Evolutionary conservation across 2,113 vertebrate genomes (phyloP), one percentile per base, ranked within the genome.

Genomic region (Ophiodon elongatus): DNA sequence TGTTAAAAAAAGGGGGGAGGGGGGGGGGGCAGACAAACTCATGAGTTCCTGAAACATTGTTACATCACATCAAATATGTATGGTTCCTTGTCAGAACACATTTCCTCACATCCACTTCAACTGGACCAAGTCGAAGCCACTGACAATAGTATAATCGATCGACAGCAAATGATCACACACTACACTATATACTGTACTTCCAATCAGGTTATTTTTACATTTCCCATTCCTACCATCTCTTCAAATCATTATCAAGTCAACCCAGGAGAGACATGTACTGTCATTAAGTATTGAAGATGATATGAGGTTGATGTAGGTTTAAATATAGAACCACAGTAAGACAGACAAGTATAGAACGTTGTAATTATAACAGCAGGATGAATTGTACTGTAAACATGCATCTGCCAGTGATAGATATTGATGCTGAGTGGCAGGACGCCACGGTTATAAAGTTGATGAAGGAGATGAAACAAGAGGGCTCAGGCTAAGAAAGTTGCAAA

Each of bases 1-100:
- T n/a, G n/a, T n/a, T n/a, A 57, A 57, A 57, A 57, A 10, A 25
- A 56, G 11, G 13, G n/a, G 52, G 50, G 50, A 3, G 6, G 19
- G 19, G 3, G 43, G 2, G 19, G 6, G 37, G 35, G 31, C 54
- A 52, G 5, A 33, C 37, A n/a, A 11, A 17, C 21, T 21, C 25
- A 31, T 47, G 27, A 47, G 65, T 25, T 70, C 23, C 23, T 41
- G 71, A 27, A 50, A 39, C 27, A 73, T 56, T 37, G 60, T 62
- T 75, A 78, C 29, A 64, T 65, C 52, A 52, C 63, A 79, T 72
- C n/a, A 82, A 74, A 81, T 37, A 69, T 65, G 88, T 62, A 86
- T 63, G 70, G 27, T 29, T 66, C 37, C 65, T 57, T 89, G 79
- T 89, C 84, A 83, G 66, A 79, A 70, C 41, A 39, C 8, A 35